Evolutionary conservation across 2,797 vertebrate genomes (phyloP).

Genomic region (Gymnodraco acuticeps): DNA sequence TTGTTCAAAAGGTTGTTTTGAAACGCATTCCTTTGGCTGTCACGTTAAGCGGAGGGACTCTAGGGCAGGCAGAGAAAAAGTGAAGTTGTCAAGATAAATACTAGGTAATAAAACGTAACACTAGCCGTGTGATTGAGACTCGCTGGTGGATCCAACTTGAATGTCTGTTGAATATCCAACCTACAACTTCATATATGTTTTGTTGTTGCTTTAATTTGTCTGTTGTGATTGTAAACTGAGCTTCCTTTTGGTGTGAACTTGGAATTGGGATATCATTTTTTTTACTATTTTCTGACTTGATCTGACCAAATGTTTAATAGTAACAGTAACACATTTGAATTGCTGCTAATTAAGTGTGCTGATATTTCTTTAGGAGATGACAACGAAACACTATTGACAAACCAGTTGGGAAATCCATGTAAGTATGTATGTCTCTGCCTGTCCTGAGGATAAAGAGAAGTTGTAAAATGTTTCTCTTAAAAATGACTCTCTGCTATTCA

Average conservation of each 20-base stretch:
- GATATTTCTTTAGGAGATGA: conserved; percentile 9
- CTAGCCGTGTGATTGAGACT: too few relatives aligned
- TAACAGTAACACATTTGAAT: not conserved
- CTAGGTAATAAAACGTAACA: too few relatives aligned
- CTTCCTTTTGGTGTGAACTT: not conserved
- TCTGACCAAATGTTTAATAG: not conserved
- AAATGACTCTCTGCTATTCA: conserved; percentile 48
- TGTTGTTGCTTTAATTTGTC: not conserved
- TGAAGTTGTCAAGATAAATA: too few relatives aligned
- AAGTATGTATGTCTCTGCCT: conserved; percentile 25
- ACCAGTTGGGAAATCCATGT: conserved; percentile 38
- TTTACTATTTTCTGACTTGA: not conserved
- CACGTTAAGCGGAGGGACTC: too few relatives aligned
- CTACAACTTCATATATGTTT: not conserved
- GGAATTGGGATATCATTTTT: not conserved
- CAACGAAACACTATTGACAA: not conserved
- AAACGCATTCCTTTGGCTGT: too few relatives aligned
- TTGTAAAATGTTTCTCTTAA: not conserved
- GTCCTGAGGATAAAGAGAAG: not conserved
- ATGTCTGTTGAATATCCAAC: too few relatives aligned
- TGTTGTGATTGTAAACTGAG: not conserved
- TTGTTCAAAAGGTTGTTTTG: too few relatives aligned
- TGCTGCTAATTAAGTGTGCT: not conserved
- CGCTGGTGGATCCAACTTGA: too few relatives aligned
- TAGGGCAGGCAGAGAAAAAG: too few relatives aligned